Conservation (phyloP, 2,113 vertebrate species). For the Daubentonia madagascariensis region DNA sequence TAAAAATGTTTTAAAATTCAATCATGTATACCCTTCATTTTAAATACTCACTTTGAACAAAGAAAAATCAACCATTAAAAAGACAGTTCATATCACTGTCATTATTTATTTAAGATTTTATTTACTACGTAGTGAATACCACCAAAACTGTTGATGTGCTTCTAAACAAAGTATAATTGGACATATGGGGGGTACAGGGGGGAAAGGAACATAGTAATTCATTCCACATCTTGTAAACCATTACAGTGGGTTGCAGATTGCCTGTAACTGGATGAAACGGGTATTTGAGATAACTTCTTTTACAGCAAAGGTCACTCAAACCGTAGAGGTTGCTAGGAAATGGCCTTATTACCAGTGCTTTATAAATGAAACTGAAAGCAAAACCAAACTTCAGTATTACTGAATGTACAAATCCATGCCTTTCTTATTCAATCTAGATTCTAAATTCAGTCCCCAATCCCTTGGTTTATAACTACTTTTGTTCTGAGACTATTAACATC, state of each 20-base stretch:
- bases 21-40: not conserved
- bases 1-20: constrained; percentile 10
- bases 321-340: not conserved
- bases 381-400: constrained; percentile 16
- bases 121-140: constrained; percentile 36
- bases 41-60: constrained; percentile 45
- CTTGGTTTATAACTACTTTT: not conserved
- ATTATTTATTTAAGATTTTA: constrained; percentile 38
- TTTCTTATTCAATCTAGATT: not conserved
- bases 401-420: not conserved
- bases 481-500: not conserved
- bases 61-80: constrained; percentile 25
- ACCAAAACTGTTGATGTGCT: not conserved
- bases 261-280: not conserved
- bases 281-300: not conserved
- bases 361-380: constrained; percentile 57
- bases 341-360: not conserved
- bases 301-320: constrained; percentile 29
- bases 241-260: not conserved
- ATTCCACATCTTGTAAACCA: constrained; percentile 15
- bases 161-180: constrained; percentile 36
- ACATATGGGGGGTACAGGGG: not conserved
- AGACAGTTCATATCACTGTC: not conserved
- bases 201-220: constrained; percentile 1
- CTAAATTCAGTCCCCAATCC: not conserved